A percentile compares a stretch with the other conserved stretches of the same genome.
Evolutionary conservation across 2,888 invertebrate genomes (phyloP).

Genomic region (Ceramica pisi): DNA sequence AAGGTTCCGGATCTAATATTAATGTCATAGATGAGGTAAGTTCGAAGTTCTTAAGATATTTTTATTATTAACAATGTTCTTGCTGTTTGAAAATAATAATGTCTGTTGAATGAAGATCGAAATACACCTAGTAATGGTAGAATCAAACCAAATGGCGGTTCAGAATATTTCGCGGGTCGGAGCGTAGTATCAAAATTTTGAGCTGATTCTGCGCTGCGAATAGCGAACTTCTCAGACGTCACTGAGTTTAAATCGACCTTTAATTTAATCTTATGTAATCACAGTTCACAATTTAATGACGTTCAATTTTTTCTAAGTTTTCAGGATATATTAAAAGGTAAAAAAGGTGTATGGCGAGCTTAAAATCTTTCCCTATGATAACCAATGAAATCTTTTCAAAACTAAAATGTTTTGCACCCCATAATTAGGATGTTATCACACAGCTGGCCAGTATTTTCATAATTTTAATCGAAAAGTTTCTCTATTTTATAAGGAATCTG

Average conservation of each 20-base stretch:
- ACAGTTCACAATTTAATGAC: not conserved
- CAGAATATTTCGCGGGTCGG: no score
- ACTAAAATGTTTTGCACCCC: conserved; percentile 27
- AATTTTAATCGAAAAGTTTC: not conserved
- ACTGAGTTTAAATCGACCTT: no score
- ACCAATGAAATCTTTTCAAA: conserved; percentile 27
- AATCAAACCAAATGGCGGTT: not conserved
- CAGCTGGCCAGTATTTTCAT: not conserved
- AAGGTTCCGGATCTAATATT: conserved; percentile 83
- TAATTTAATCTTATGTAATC: not conserved
- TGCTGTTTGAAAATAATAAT: conserved; percentile 9
- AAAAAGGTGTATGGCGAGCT: conserved; percentile 27
- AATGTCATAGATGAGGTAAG: conserved; percentile 85
- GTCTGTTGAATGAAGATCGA: conserved; percentile 23
- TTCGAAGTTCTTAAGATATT: not conserved
- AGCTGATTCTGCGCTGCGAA: no score
- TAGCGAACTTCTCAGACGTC: no score
- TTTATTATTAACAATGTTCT: conserved; percentile 17
- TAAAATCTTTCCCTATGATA: conserved; percentile 21
- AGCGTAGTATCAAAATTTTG: no score
- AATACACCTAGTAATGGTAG: conserved; percentile 5
- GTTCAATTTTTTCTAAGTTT: conserved; percentile 4
- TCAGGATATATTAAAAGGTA: conserved; percentile 17
- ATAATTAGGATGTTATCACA: not conserved
- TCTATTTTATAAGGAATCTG: no score